Percentiles rank a stretch among this genome's conserved stretches.
phyloP scores from a whole-genome alignment of 2,797 vertebrate genomes.

The Gobio occitaniae region DNA sequence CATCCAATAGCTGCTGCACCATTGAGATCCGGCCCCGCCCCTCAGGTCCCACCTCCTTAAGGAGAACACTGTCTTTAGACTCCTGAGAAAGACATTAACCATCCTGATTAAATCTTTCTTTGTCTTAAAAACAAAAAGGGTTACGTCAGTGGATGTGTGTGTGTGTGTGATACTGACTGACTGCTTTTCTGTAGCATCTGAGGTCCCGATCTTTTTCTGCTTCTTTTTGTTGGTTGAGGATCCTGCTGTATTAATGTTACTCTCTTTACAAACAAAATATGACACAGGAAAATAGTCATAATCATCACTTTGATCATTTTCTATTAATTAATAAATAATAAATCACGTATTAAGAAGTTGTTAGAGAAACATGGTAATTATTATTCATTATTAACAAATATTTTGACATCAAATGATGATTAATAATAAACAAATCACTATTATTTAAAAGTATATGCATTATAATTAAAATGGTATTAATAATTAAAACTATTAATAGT shows the following conservation, averaged over 20 bases:
- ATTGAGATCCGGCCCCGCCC: constrained; percentile 74
- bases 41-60: constrained; percentile 77
- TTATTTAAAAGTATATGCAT: too few relatives aligned
- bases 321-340: not conserved
- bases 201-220: constrained; percentile 64
- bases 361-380: not conserved
- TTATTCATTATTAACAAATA: not conserved
- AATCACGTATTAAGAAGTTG: not conserved
- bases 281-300: not conserved
- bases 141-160: constrained; percentile 3
- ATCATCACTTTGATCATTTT: not conserved
- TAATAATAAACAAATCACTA: too few relatives aligned
- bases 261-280: constrained; percentile 63
- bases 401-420: too few relatives aligned
- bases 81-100: constrained; percentile 56
- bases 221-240: constrained; percentile 62
- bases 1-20: constrained; percentile 82
- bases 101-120: not conserved
- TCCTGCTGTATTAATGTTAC: constrained; percentile 60
- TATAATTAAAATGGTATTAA: too few relatives aligned
- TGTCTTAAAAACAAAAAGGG: not conserved
- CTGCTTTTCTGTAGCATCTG: constrained; percentile 65
- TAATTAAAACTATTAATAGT: too few relatives aligned
- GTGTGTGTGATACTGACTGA: constrained; percentile 66
- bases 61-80: constrained; percentile 73